phyloP scores from a whole-genome alignment of 2,888 invertebrate genomes.

The Morinoia aosen region DNA sequence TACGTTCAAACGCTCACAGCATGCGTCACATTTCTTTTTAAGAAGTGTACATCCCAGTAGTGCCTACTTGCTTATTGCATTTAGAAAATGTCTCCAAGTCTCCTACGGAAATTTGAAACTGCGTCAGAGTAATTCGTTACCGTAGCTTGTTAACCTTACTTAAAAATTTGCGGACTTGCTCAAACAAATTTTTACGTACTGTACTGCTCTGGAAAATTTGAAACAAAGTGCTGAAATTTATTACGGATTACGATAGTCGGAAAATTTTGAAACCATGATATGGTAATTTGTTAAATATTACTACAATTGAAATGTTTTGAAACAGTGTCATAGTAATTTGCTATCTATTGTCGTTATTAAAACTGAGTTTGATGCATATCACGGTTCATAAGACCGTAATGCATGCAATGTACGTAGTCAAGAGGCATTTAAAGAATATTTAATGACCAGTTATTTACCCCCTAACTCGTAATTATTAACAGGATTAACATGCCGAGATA shows the following conservation, averaged over 20 bases:
- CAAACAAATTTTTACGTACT: not conserved
- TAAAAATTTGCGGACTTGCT: not conserved
- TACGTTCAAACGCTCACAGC: not conserved
- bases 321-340: not conserved
- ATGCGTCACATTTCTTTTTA: not conserved
- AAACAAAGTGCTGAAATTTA: no score
- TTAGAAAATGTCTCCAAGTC: no score
- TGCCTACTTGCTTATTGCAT: no score
- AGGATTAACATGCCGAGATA: not conserved
- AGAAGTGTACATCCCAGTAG: not conserved
- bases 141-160: not conserved
- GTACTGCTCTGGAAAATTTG: no score
- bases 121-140: no score
- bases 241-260: not conserved
- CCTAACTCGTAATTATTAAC: no score
- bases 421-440: not conserved
- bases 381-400: not conserved
- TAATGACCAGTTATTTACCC: no score
- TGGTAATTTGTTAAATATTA: not conserved
- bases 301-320: not conserved
- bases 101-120: not conserved
- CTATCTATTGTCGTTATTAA: no score
- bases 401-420: not conserved
- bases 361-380: no score
- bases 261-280: no score